Percentiles rank a stretch among this genome's conserved stretches.
Conservation (phyloP, 2,888 invertebrate species). For the Palloptera scutellata region DNA sequence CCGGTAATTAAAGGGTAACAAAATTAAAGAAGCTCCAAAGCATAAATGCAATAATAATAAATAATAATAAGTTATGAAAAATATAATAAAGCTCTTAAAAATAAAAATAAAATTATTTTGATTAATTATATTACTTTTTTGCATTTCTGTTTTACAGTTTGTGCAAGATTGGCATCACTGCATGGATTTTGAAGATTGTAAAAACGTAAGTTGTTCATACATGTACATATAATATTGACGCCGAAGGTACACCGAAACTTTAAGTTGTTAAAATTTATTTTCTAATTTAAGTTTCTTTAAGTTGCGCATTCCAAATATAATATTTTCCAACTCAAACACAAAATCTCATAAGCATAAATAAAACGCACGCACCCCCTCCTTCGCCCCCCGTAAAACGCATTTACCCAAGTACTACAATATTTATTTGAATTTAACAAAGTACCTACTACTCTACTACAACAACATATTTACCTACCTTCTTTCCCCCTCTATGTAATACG, state of each 20-base stretch:
- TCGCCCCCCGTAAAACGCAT: no score
- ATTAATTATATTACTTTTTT: constrained; percentile 22
- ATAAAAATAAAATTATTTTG: not conserved
- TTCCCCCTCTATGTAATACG: no score
- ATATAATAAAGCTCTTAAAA: not conserved
- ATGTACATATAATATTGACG: not conserved
- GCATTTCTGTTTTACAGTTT: constrained; percentile 54
- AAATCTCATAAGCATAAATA: not conserved
- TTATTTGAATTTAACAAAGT: no score
- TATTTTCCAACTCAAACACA: not conserved
- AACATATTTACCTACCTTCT: no score
- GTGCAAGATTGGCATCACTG: constrained; percentile 63
- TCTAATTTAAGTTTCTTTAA: not conserved
- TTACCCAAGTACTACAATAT: no score
- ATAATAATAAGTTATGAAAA: not conserved
- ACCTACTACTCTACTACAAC: no score
- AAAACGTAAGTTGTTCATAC: constrained; percentile 58
- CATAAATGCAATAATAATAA: not conserved
- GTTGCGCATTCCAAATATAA: not conserved
- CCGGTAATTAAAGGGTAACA: no score
- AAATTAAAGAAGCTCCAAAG: no score
- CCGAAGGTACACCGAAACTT: not conserved
- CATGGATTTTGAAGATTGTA: constrained; percentile 63
- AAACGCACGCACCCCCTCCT: no score
- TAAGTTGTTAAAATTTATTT: constrained; percentile 8